A percentile compares a stretch with the other conserved stretches of the same genome.
Conservation (phyloP, 2,797 vertebrate species). For the Trichosurus vulpecula region DNA sequence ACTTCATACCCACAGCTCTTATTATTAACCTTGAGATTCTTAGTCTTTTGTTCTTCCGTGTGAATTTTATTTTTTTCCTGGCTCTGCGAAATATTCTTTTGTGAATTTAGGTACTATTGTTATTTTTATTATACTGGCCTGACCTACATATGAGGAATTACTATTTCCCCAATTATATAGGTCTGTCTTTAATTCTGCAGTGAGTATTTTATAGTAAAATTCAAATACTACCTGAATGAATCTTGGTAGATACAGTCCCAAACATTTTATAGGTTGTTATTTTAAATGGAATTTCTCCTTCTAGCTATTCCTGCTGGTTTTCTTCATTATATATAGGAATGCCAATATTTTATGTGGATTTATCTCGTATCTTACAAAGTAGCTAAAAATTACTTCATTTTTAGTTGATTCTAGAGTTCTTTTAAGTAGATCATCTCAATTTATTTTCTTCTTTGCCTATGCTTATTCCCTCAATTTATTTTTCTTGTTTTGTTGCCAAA, state of each 20-base stretch:
- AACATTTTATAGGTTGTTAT: neutral
- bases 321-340: too few relatives aligned
- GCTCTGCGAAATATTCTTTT: too few relatives aligned
- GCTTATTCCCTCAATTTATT: neutral
- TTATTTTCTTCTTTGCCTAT: neutral
- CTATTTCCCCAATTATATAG: too few relatives aligned
- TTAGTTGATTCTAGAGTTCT: neutral
- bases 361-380: neutral
- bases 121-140: too few relatives aligned
- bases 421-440: neutral
- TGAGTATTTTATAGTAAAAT: neutral
- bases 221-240: neutral
- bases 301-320: too few relatives aligned
- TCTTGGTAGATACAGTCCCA: neutral
- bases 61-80: too few relatives aligned
- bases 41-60: too few relatives aligned
- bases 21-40: neutral
- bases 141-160: too few relatives aligned
- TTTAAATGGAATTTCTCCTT: too few relatives aligned
- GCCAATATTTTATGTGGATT: neutral
- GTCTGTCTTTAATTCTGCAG: neutral
- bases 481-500: neutral
- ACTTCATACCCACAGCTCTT: neutral
- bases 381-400: neutral
- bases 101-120: too few relatives aligned